Conservation (phyloP, 2,888 invertebrate genomes). For the Drosophila meridiana region DNA sequence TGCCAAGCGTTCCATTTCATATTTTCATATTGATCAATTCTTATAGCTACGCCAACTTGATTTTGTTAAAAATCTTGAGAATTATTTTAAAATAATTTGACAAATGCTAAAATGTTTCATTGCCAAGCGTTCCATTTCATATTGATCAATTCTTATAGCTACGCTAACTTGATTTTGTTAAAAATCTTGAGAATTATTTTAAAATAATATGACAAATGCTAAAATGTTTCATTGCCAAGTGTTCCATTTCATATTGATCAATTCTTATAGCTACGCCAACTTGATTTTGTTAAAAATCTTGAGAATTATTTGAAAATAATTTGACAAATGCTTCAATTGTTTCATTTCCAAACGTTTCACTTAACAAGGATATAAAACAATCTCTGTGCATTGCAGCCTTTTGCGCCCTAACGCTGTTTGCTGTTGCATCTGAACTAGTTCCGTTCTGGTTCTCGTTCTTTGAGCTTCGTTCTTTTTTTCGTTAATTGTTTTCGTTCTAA, state of each 20-base stretch:
- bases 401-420: slow-evolving; percentile 31
- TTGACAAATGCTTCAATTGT: neutral
- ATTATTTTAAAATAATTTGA: neutral
- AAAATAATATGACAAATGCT: neutral
- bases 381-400: slow-evolving; percentile 9
- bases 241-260: neutral
- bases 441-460: slow-evolving; percentile 12
- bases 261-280: too few relatives aligned
- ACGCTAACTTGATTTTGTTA: neutral
- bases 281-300: too few relatives aligned
- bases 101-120: neutral
- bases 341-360: neutral
- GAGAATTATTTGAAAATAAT: neutral
- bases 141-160: neutral
- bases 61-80: too few relatives aligned
- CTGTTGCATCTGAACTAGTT: slow-evolving; percentile 33
- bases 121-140: neutral
- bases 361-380: slow-evolving; percentile 3
- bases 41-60: too few relatives aligned
- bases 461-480: slow-evolving; percentile 11
- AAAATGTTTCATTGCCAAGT: neutral
- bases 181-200: neutral
- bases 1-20: neutral
- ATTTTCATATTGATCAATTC: too few relatives aligned
- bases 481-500: slow-evolving; percentile 2